Conservation (phyloP, 2,113 vertebrate species). For the Catharus minimus region DNA sequence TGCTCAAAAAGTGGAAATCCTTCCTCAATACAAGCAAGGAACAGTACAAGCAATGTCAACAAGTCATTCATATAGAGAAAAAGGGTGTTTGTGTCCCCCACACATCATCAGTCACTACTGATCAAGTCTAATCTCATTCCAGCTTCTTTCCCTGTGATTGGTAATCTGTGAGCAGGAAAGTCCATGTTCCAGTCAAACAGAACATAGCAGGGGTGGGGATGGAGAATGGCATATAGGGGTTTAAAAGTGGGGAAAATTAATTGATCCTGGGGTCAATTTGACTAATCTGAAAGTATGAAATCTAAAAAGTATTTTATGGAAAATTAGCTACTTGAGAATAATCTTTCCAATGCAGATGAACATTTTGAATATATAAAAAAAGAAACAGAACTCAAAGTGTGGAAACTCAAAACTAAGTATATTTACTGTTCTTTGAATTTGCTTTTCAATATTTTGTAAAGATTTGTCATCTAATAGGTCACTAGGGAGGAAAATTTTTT, state of each 20-base stretch:
- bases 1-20: not conserved
- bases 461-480: not conserved
- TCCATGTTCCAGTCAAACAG: not conserved
- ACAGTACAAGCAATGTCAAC: not conserved
- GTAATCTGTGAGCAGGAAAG: not conserved
- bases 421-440: not conserved
- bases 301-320: not conserved
- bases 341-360: not conserved
- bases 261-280: not conserved
- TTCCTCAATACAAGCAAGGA: not conserved
- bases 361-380: not conserved
- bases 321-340: not conserved
- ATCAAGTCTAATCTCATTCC: not conserved
- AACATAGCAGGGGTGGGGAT: not conserved
- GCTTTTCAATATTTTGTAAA: not conserved
- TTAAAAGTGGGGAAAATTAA: not conserved
- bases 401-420: not conserved
- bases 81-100: not conserved
- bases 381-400: not conserved
- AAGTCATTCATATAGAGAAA: not conserved
- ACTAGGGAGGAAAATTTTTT: not conserved
- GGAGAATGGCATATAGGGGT: not conserved
- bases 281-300: not conserved
- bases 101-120: not conserved
- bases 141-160: not conserved